Percentiles rank a stretch among this genome's conserved stretches.
Evolutionary conservation across 2,113 vertebrate species (phyloP).

Genomic region (Cebus imitator): DNA sequence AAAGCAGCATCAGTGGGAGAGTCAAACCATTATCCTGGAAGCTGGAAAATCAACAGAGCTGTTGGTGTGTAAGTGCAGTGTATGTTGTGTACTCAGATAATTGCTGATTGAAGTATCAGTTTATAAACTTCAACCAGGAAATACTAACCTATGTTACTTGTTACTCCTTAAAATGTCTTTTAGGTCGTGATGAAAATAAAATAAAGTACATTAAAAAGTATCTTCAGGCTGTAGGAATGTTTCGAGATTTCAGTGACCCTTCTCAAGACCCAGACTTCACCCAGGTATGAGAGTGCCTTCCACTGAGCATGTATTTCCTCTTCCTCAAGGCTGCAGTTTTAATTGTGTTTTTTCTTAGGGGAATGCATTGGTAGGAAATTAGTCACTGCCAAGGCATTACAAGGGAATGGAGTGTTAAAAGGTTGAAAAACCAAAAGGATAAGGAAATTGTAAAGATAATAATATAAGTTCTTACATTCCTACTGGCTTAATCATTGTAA

Average conservation of each 20-base stretch:
- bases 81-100: neutral
- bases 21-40: neutral
- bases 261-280: slow-evolving; percentile 95
- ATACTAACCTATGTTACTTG: neutral
- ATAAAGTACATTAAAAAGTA: slow-evolving; percentile 88
- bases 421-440: neutral
- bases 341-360: neutral
- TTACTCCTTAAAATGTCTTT: slow-evolving; percentile 28
- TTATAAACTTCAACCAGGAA: neutral
- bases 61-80: neutral
- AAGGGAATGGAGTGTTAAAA: neutral
- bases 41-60: neutral
- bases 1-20: neutral
- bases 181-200: slow-evolving; percentile 93
- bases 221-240: slow-evolving; percentile 92
- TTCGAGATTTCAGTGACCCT: slow-evolving; percentile 91
- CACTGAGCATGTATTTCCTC: neutral
- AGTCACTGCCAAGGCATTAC: neutral
- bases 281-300: slow-evolving; percentile 84
- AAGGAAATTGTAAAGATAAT: neutral
- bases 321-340: neutral
- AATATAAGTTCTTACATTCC: neutral
- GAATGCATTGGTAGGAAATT: neutral
- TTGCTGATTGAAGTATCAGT: neutral
- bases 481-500: neutral